Evolutionary conservation across 2,797 vertebrate genomes (phyloP), one percentile per base, ranked within the genome.

Genomic region (Molossus alvarezi): DNA sequence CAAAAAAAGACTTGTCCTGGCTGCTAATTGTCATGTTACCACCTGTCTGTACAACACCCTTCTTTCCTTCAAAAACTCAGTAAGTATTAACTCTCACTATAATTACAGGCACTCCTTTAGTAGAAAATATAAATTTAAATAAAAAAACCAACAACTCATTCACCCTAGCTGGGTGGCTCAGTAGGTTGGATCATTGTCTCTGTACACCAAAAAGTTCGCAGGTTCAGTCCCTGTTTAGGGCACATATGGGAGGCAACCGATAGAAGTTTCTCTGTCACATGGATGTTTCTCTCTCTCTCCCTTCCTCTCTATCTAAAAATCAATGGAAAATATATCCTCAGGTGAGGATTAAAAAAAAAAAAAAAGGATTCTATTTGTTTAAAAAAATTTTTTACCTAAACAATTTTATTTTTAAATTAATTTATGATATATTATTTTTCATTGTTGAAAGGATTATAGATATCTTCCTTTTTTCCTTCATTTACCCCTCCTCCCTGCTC

Each of bases 101-200:
- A 93, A 57, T 87, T 93, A 60, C 18, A 79, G 25, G 6, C 10
- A 2, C 3, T 33, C 9, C 6, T 83, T 88, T 62, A 41, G 58
- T 75, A 77, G 27, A 27, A 87, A 92, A 88, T 58, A 84, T 51
- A 93, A 69, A 48, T 85, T 92, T 90, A 65, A 58, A 64, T 76
- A 58, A 94, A 88, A 89, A 53, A 4, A 94, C 85, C 86, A 53
- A 4, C 55, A 79, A 96, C 48, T 29, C 76, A 80, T 9, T 67
- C n/a, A n/a, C 65, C 8, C 65, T 67, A 18, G 17, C 17, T 18
- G 33, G n/a, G 65, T 18, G 8, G n/a, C 65, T 33, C 65, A 18
- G 51, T 53, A 2, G 51, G n/a, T 67, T 67, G 65, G 65, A 33
- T 15, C 41, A 45, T 45, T 33, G 1, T 33, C 65, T 9, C n/a